phyloP scores from a whole-genome alignment of 2,797 vertebrate species.

The Labroides dimidiatus region DNA sequence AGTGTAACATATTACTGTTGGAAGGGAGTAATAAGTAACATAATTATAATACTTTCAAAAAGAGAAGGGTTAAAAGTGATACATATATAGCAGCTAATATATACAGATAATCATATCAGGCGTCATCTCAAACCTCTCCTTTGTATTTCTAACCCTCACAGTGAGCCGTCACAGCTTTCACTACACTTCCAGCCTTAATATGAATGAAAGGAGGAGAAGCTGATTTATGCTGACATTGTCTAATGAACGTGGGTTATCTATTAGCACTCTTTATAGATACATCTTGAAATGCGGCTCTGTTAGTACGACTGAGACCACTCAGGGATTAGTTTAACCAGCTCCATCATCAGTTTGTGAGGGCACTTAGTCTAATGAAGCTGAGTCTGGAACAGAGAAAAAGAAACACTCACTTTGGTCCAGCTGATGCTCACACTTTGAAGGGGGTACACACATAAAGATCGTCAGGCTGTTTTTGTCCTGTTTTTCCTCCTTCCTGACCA shows the following conservation, averaged over 20 bases:
- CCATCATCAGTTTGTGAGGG: background rate
- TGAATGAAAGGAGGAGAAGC: background rate
- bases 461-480: too few species aligned
- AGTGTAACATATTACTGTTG: too few species aligned
- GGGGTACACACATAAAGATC: too few species aligned
- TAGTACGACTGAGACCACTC: background rate
- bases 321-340: too few species aligned
- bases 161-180: background rate
- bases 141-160: conserved; percentile 4
- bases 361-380: background rate
- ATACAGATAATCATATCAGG: background rate
- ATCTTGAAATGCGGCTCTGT: background rate
- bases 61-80: too few species aligned
- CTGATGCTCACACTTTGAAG: too few species aligned
- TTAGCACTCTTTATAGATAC: background rate
- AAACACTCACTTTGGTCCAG: background rate
- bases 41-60: too few species aligned
- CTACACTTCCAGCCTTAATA: conserved; percentile 15
- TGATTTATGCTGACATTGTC: conserved; percentile 1
- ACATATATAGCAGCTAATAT: too few species aligned
- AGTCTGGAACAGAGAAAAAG: too few species aligned
- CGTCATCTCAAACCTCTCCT: background rate
- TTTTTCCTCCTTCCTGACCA: too few species aligned
- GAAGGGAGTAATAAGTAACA: too few species aligned
- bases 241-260: background rate